Conservation (phyloP, 53 echinoderm and acorn worm genomes). For the Echinometra lucunter region DNA sequence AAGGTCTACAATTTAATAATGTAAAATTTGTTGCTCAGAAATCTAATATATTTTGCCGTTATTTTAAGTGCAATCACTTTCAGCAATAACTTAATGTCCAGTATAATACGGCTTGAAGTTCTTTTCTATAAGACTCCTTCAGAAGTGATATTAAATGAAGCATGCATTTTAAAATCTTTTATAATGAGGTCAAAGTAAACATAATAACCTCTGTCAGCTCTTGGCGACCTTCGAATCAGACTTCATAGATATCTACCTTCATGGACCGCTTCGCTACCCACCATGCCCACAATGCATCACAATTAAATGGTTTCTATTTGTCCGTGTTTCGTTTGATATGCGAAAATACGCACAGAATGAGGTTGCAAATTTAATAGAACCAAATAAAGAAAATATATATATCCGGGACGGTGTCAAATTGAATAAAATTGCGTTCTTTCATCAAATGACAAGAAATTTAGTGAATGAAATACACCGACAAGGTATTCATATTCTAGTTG, state of each 20-base stretch:
- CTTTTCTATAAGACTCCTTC: neutral
- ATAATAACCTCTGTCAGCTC: slow-evolving; percentile 14
- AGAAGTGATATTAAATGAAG: neutral
- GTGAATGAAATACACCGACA: slow-evolving; percentile 1
- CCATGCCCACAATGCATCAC: slow-evolving; percentile 55
- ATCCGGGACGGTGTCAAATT: slow-evolving; percentile 23
- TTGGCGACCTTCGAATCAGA: neutral
- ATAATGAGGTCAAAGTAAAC: slow-evolving; percentile 26
- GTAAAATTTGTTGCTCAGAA: neutral
- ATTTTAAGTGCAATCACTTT: neutral
- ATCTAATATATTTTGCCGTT: neutral
- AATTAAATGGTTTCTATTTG: neutral
- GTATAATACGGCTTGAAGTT: neutral
- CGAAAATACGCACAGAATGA: neutral
- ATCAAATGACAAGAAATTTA: neutral
- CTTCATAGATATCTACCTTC: neutral
- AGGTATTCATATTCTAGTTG: neutral
- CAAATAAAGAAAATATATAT: slow-evolving; percentile 7
- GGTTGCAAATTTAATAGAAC: neutral
- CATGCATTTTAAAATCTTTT: slow-evolving; percentile 1
- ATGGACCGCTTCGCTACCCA: neutral
- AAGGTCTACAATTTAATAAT: too few species aligned
- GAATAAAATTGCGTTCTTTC: neutral
- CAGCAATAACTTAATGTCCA: neutral
- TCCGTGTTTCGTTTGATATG: slow-evolving; percentile 12